Evolutionary conservation across 2,888 invertebrate species (phyloP).

Genomic region (Callinectes sapidus): DNA sequence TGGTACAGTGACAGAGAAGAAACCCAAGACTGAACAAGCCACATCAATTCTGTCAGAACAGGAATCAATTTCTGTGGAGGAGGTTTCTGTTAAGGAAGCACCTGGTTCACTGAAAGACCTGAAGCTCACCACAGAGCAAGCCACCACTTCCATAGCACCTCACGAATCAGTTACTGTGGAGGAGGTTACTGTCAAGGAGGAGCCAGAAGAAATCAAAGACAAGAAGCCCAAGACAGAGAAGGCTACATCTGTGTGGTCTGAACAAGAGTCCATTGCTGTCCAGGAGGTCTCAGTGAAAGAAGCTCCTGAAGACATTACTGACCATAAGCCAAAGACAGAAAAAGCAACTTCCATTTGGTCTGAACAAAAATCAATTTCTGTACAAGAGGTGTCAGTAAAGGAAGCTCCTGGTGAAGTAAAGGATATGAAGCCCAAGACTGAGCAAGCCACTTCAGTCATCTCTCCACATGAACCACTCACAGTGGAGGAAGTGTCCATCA

Average conservation of each 20-base stretch:
- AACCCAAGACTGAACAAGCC: constrained; percentile 58
- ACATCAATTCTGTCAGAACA: constrained; percentile 43
- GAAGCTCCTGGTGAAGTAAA: constrained; percentile 41
- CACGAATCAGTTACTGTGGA: constrained; percentile 46
- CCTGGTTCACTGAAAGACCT: constrained; percentile 8
- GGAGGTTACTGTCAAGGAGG: constrained; percentile 47
- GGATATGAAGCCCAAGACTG: constrained; percentile 44
- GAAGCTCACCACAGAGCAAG: constrained; percentile 46
- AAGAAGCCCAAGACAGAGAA: constrained; percentile 53
- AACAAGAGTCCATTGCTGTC: constrained; percentile 56
- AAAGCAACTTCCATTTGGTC: constrained; percentile 74
- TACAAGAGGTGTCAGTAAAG: constrained; percentile 56
- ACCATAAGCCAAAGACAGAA: constrained; percentile 73
- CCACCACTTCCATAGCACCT: constrained; percentile 15
- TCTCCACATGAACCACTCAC: constrained; percentile 58
- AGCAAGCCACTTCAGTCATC: constrained; percentile 59
- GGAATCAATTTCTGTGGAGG: constrained; percentile 43
- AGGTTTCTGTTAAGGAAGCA: constrained; percentile 49
- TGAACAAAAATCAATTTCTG: constrained; percentile 42
- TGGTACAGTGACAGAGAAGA: background rate
- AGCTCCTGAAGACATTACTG: constrained; percentile 74
- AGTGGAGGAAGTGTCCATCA: constrained; percentile 54
- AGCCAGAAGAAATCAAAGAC: constrained; percentile 25
- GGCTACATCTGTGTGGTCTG: constrained; percentile 42
- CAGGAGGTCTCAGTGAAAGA: constrained; percentile 74